These are phyloP conservation scores for Conchocele bisecta DNA, from an alignment of 2,888 invertebrate species.

Conservation along the genomic window DNA sequence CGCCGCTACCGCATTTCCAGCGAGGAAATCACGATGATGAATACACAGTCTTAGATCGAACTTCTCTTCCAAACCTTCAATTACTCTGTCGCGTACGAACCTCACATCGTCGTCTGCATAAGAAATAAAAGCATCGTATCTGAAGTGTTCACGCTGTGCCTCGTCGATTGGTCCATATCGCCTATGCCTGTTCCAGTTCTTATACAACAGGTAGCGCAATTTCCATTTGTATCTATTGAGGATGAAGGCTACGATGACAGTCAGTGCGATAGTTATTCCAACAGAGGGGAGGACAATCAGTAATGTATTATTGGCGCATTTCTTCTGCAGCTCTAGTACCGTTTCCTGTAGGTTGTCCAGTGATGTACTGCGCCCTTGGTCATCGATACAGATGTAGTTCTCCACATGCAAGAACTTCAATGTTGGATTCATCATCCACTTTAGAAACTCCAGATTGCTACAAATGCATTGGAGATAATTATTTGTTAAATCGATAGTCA, in stretches of 20 bases:
- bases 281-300: conserved; percentile 8
- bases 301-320: conserved; percentile 1
- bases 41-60: conserved; percentile 52
- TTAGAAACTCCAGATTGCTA: conserved; percentile 16
- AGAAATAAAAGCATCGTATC: conserved; percentile 42
- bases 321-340: conserved; percentile 1
- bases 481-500: conserved; percentile 14
- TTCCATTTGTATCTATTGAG: conserved; percentile 50
- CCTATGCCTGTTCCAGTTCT: conserved; percentile 23
- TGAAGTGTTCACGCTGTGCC: conserved; percentile 3
- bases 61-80: conserved; percentile 20
- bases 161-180: conserved; percentile 12
- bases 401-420: conserved; percentile 2
- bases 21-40: conserved; percentile 60
- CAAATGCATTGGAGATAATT: conserved; percentile 25
- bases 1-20: conserved; percentile 54
- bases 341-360: not conserved
- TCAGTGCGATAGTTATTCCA: conserved; percentile 20
- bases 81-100: conserved; percentile 10
- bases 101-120: conserved; percentile 37
- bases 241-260: conserved; percentile 26
- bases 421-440: conserved; percentile 21
- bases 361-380: not conserved
- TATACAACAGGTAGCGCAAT: conserved; percentile 42
- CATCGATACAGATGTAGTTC: conserved; percentile 1